Conservation (phyloP, 1,140 invertebrate species). For the Drosophila erecta region DNA sequence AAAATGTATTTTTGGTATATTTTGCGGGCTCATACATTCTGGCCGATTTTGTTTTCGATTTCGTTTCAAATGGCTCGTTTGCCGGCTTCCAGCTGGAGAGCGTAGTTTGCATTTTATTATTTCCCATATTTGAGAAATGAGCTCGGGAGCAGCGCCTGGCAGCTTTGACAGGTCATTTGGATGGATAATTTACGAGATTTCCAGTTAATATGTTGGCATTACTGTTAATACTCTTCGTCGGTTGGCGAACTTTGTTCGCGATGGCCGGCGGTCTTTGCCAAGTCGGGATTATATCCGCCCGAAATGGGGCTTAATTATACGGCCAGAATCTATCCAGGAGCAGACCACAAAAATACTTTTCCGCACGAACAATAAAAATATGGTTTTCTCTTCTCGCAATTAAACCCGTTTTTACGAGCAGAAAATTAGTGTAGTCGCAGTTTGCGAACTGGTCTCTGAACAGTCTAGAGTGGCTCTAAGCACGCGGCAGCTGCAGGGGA, state of each 20-base stretch:
- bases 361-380: slow-evolving; percentile 69
- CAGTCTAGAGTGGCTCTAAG: slow-evolving; percentile 13
- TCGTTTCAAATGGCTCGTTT: slow-evolving; percentile 72
- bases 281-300: slow-evolving; percentile 60
- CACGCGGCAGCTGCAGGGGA: slow-evolving; percentile 35
- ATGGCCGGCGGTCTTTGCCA: slow-evolving; percentile 7
- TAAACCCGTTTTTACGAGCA: slow-evolving; percentile 75
- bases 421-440: slow-evolving; percentile 67
- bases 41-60: slow-evolving; percentile 70
- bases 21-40: slow-evolving; percentile 37
- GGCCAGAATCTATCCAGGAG: slow-evolving; percentile 50
- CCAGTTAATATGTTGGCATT: slow-evolving; percentile 79
- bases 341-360: slow-evolving; percentile 28
- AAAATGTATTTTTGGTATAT: slow-evolving; percentile 72
- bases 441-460: slow-evolving; percentile 32
- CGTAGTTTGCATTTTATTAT: slow-evolving; percentile 59
- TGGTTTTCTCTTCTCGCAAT: slow-evolving; percentile 56
- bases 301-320: slow-evolving; percentile 68
- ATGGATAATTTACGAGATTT: slow-evolving; percentile 74
- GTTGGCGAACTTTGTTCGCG: slow-evolving; percentile 14
- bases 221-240: slow-evolving; percentile 56
- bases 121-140: slow-evolving; percentile 59
- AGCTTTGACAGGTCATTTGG: slow-evolving; percentile 70
- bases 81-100: slow-evolving; percentile 25
- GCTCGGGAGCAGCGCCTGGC: slow-evolving; percentile 23